Evolutionary conservation across 2,113 vertebrate genomes (phyloP).

Genomic region (Rana temporaria): DNA sequence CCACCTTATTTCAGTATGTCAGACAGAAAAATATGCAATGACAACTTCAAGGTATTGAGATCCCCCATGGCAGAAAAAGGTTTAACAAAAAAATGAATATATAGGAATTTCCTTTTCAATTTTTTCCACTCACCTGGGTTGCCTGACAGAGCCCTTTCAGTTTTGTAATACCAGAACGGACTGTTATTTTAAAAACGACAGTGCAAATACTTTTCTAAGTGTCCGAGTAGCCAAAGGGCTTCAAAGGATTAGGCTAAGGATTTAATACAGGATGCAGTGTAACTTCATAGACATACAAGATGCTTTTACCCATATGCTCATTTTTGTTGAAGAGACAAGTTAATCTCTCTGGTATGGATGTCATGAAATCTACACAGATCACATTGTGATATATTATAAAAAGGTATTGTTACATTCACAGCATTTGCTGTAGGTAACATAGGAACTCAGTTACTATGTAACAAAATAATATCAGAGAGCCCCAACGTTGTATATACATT

Average conservation of each 20-base stretch:
- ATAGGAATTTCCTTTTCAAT: background rate
- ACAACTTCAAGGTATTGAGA: background rate
- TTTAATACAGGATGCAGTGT: background rate
- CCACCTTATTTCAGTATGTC: background rate
- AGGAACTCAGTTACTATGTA: too few relatives aligned
- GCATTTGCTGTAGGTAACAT: too few relatives aligned
- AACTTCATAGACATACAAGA: background rate
- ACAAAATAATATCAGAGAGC: too few relatives aligned
- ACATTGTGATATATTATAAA: background rate
- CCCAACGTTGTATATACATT: too few relatives aligned
- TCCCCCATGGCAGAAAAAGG: background rate
- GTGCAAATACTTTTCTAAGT: background rate
- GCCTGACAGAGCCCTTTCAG: background rate
- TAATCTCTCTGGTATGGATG: constrained; percentile 20
- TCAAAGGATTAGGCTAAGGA: background rate
- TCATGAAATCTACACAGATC: background rate
- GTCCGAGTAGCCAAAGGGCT: constrained; percentile 12
- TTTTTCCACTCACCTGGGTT: background rate
- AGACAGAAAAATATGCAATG: background rate
- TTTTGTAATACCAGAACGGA: background rate
- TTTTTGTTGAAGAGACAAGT: constrained; percentile 35
- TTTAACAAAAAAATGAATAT: background rate
- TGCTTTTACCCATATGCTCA: background rate
- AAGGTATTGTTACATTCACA: background rate
- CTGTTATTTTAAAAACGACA: background rate